These are phyloP conservation scores for Sus scrofa DNA, from an alignment of 2,113 vertebrate species.

Conservation along the genomic window DNA sequence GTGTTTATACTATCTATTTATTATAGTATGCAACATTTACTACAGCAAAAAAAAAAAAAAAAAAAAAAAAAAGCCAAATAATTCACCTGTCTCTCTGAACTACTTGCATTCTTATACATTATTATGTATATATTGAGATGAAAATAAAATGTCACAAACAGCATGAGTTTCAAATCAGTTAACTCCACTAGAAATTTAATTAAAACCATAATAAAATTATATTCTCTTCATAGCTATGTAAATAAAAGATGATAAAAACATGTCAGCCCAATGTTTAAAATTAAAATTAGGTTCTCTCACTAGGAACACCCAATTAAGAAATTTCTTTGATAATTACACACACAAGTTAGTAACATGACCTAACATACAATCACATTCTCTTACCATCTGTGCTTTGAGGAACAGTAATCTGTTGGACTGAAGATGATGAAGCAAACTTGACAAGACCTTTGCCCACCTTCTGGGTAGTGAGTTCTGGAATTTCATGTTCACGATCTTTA, in stretches of 20 bases:
- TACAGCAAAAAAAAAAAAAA: background rate
- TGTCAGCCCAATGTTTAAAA: constrained; percentile 13
- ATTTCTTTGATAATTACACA: constrained; percentile 23
- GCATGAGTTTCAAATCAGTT: background rate
- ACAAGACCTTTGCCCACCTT: background rate
- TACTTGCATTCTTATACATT: background rate
- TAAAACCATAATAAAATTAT: constrained; percentile 44
- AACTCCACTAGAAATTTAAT: constrained; percentile 5
- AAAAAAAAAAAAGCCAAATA: background rate
- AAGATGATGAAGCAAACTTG: background rate
- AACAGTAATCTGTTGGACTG: constrained; percentile 35
- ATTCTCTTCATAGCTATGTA: constrained; percentile 12
- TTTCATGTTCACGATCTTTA: background rate
- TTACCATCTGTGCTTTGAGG: constrained; percentile 82
- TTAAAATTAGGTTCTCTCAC: constrained; percentile 52
- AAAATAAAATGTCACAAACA: constrained; percentile 46
- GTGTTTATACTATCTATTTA: background rate
- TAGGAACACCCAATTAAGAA: constrained; percentile 44
- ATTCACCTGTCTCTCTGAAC: background rate
- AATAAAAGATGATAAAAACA: constrained; percentile 3
- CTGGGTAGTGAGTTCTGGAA: rapidly evolving
- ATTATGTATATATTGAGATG: background rate
- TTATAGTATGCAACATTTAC: background rate
- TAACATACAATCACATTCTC: constrained; percentile 57
- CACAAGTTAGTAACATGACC: background rate